Conservation (phyloP, 2,113 vertebrate species). For the Sarotherodon lohbergeri region DNA sequence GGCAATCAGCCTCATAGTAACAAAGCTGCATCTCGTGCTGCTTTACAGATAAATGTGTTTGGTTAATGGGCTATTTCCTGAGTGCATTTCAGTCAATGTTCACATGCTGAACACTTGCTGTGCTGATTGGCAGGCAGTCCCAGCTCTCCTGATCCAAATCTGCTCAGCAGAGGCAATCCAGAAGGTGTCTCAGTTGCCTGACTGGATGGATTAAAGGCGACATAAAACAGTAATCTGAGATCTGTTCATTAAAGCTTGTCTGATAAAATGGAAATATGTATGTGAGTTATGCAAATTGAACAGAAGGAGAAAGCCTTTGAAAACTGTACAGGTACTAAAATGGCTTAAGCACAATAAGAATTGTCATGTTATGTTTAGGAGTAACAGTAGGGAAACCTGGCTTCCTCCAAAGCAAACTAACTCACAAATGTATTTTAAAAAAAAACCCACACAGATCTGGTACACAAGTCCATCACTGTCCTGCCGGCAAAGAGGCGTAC, state of each 20-base stretch:
- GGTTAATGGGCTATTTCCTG: slow-evolving; percentile 5
- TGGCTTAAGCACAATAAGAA: not conserved
- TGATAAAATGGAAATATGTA: slow-evolving; percentile 48
- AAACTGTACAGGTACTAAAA: not conserved
- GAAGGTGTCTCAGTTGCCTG: slow-evolving; percentile 39
- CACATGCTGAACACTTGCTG: not conserved
- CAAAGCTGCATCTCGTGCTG: not conserved
- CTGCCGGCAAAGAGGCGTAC: not conserved
- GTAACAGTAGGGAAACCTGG: not conserved
- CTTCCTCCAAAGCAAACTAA: not conserved
- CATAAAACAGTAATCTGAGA: slow-evolving; percentile 44
- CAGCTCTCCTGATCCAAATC: slow-evolving; percentile 41
- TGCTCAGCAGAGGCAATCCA: slow-evolving; percentile 30
- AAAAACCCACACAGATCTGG: not conserved
- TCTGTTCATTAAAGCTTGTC: slow-evolving; percentile 38
- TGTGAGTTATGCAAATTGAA: slow-evolving; percentile 22
- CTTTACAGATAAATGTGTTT: slow-evolving; percentile 3
- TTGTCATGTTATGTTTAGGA: not conserved
- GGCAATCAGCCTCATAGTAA: not conserved
- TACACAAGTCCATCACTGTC: not conserved
- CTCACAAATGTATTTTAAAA: not conserved
- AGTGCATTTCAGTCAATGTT: not conserved
- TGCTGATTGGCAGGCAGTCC: slow-evolving; percentile 30
- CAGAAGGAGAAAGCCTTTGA: not conserved
- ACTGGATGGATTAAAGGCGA: slow-evolving; percentile 39